phyloP scores from a whole-genome alignment of 2,888 invertebrate genomes.

The Pandemis corylana region DNA sequence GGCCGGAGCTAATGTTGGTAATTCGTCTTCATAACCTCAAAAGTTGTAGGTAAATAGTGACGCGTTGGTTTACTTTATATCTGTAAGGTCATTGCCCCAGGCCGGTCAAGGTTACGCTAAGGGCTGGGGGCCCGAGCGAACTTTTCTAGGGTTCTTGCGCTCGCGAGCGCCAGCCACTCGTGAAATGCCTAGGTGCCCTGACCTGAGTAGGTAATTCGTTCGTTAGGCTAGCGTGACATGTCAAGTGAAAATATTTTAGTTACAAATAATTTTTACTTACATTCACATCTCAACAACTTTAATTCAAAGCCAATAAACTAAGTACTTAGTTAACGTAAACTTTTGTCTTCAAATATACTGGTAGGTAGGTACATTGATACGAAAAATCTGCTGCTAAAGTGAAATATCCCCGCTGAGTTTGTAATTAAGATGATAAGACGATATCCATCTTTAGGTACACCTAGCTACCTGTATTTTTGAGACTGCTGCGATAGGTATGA shows the following conservation, averaged over 20 bases:
- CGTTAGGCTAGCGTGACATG: slow-evolving; percentile 3
- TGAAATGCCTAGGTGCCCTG: slow-evolving; percentile 23
- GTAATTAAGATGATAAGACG: no score
- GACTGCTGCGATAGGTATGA: no score
- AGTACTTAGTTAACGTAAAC: no score
- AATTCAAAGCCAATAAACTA: no score
- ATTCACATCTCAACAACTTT: no score
- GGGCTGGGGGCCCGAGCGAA: slow-evolving; percentile 50
- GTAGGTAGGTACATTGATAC: no score
- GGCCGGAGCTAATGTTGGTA: slow-evolving; percentile 54
- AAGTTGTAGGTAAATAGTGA: slow-evolving; percentile 24
- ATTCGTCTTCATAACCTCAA: slow-evolving; percentile 31
- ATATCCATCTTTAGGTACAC: no score
- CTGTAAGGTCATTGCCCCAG: slow-evolving; percentile 69
- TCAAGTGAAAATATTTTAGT: neutral
- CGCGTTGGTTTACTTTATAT: slow-evolving; percentile 31
- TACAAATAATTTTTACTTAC: neutral
- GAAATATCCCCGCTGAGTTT: no score
- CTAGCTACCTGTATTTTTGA: neutral
- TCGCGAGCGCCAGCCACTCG: slow-evolving; percentile 24
- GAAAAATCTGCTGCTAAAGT: no score
- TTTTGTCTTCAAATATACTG: no score
- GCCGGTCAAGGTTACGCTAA: slow-evolving; percentile 72
- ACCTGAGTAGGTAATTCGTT: slow-evolving; percentile 3
- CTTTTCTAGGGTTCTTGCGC: slow-evolving; percentile 28